These are phyloP conservation scores for Onychomys leucogaster DNA, from an alignment of 2,797 vertebrate genomes.

Conservation along the genomic window DNA sequence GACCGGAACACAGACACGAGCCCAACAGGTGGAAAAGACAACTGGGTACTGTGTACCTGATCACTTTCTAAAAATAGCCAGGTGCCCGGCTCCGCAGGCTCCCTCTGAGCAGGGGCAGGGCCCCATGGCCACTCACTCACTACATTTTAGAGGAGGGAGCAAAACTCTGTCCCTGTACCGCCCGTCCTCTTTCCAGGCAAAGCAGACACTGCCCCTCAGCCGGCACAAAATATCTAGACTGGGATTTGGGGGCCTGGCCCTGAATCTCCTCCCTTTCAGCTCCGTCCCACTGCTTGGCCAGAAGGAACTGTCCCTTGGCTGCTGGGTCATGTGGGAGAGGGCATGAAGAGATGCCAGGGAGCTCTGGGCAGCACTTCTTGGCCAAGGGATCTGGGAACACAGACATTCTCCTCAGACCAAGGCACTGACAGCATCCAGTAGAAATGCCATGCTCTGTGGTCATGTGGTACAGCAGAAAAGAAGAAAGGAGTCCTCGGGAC, in stretches of 20 bases:
- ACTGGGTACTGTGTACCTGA: constrained; percentile 74
- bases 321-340: constrained; percentile 43
- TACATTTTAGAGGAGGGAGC: not conserved
- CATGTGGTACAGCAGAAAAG: constrained; percentile 47
- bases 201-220: not conserved
- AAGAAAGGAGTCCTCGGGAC: constrained; percentile 18
- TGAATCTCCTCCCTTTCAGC: not conserved
- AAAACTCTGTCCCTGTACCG: not conserved
- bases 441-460: constrained; percentile 70
- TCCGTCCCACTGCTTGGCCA: not conserved
- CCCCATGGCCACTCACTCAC: not conserved
- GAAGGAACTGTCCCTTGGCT: constrained; percentile 27
- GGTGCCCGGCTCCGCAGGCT: not conserved
- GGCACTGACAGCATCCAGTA: constrained; percentile 66
- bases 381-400: constrained; percentile 61
- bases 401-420: constrained; percentile 65
- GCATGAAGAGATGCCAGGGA: constrained; percentile 59
- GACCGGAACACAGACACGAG: constrained; percentile 50
- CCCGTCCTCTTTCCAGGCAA: not conserved
- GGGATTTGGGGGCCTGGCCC: not conserved
- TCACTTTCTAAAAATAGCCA: constrained; percentile 79
- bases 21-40: constrained; percentile 74
- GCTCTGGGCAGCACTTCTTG: constrained; percentile 69
- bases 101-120: not conserved
- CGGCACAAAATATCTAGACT: not conserved